Evolutionary conservation across 2,797 vertebrate genomes (phyloP), one percentile per base, ranked within the genome.

Genomic region (Poecilia gillii): DNA sequence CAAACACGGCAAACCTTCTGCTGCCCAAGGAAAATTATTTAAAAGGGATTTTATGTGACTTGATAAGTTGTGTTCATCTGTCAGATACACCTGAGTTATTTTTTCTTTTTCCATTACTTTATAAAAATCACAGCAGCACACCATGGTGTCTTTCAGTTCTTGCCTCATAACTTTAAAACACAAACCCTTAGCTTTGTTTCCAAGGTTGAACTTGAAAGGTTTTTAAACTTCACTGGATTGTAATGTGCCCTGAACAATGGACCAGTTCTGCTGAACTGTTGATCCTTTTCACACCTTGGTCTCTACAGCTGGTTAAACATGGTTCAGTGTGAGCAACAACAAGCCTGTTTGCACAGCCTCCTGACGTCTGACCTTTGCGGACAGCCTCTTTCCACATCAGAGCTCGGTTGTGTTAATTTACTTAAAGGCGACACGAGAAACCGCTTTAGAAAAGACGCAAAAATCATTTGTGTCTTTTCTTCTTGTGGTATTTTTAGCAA

Each of bases 301-400:
- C 82, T 86, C 87, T 90, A 85, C 94, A 95, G 94, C 93, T 96
- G 95, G 85, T 92, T 87, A 94, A 95, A 95, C 94, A 95, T 88
- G 91, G 92, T 87, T 89, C 87, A 86, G 72, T 84, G 82, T 88
- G 77, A 85, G 77, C 87, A 12, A 47, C 89, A 80, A 80, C 90
- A 84, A 85, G 66, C 31, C 46, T 78, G 80, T 93, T 94, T 93
- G 89, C 88, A 85, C 16, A 12, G 62, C 85, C 75, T 53, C 55
- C 0, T 77, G 81, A 85, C 87, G 45, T 86, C 81, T 85, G 88
- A 90, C 83, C 88, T 78, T 85, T 59, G 83, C 23, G 81, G 81
- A 89, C 62, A 23, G 80, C 81, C 68, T 23, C 88, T 70, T 78
- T 76, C 73, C 84, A 79, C 85, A 76, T 72, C 70, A 68, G 23